Evolutionary conservation across 2,797 vertebrate genomes (phyloP), one percentile per base, ranked within the genome.

Genomic region (Scolopax bukidnonensis): DNA sequence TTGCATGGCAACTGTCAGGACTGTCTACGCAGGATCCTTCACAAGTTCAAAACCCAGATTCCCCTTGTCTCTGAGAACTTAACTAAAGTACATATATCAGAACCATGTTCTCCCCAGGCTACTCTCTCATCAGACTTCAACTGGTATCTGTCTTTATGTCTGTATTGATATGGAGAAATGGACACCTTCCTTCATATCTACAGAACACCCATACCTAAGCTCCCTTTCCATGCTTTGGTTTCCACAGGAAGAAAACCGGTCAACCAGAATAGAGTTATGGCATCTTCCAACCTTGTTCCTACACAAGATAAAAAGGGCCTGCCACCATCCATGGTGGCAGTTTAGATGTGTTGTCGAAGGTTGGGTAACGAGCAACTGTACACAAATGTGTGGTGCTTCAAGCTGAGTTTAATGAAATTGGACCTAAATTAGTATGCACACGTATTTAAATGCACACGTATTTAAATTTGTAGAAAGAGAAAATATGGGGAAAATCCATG

Each of bases 291-390:
- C 13, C 15, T 69, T 12, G 0, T 8, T 90, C 7, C 51, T 48
- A 25, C 25, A 5, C 41, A 33, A 36, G 41, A 48, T 61, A 41
- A 0, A 48, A 3, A 50, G 8, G 32, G 9, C 1, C 3, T 4
- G 12, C 27, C 36, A 38, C 48, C 10, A 50, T 10, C 50, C 33
- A 27, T 5, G 36, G 3, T 47, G 25, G 13, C 20, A 41, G 43
- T 48, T 33, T 25, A 76, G 10, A 50, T 57, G 8, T 50, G 13
- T 27, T 73, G 53, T 50, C 17, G 68, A 87, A 87, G 30, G 4
- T 21, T 85, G 33, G 11, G 40, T 51, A 77, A 48, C 1, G 9
- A 87, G 19, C 20, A 73, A 15, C 13, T 6, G 15, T 28, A 25
- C 14, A 33, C 10, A 4, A 67, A 63, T 38, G 1, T 56, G 75